Base-by-base conservation (phyloP, 2,888 invertebrate genomes). In the Leucoma salicis region DNA sequence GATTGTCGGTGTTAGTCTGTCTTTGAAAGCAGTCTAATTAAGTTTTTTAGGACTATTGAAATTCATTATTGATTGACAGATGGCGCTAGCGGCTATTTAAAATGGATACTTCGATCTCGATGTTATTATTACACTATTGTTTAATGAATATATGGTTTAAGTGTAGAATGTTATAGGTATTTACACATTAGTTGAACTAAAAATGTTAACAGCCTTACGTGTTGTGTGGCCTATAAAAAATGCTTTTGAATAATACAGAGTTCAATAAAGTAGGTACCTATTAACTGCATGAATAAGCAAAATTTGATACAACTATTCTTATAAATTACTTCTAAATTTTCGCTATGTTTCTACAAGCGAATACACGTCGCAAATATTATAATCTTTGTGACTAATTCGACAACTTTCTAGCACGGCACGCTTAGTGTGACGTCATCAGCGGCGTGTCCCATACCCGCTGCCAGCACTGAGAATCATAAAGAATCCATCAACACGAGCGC, bases 1-100 rank as follows among this genome's bases (percentile, higher is more conserved):
- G 70, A 66, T 63, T 66, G 61, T 66, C 61, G 64, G 74, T 69
- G 69, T 74, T 74, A 64, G 71, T 73, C 72, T 75, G 78, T 78
- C 82, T 82, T 82, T 79, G 78, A 88, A 79, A 85, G 85, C 80
- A 78, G 82, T 74, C 86, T 87, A 87, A 85, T 87, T 86, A 84
- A 78, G 82, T 86, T 86, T 86, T 61, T 84, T 86, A 71, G 73
- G 67, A 75, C 74, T 78, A 82, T 86, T 82, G 83, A 86, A 84
- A 81, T 77, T 74, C 75, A 74, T 76, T 81, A 73, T 78, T 86
- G 88, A 88, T 80, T 86, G 88, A 74, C 86, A 85, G 80, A 79
- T 84, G 88, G 86, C 85, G 87, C 88, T 84, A 80, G 79, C 76
- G 86, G 87, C 84, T 60, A 69, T 78, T 77, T 72, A 70, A 79